Percentiles rank a stretch among this genome's conserved stretches.
Evolutionary conservation across 1,140 invertebrate species (phyloP).

Genomic region (Daktulosphaira vitifoliae): DNA sequence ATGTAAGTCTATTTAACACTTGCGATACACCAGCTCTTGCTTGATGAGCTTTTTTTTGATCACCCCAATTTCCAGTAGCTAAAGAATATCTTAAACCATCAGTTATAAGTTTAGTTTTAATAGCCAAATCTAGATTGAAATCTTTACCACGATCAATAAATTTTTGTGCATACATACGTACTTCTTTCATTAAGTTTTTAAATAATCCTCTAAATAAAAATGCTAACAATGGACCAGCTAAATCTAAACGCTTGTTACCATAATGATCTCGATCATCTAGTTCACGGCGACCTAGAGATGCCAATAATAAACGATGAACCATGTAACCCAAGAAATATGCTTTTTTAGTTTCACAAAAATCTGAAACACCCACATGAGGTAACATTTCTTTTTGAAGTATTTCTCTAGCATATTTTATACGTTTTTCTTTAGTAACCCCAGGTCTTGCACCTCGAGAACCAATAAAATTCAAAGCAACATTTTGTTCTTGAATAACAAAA

Average conservation of each 20-base stretch:
- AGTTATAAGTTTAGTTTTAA: conserved; percentile 96
- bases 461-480: conserved; percentile 96
- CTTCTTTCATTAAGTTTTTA: conserved; percentile 90
- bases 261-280: conserved; percentile 99
- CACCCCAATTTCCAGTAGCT: conserved; percentile 99
- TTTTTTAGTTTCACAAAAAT: conserved; percentile 99
- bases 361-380: conserved; percentile 95
- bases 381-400: conserved; percentile 99
- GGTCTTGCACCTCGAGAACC: conserved; percentile 90
- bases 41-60: conserved; percentile 99
- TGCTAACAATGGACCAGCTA: conserved; percentile 91
- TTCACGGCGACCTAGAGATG: conserved; percentile 88
- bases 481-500: conserved; percentile 98
- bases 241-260: conserved; percentile 94
- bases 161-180: conserved; percentile 95
- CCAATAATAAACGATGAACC: conserved; percentile 64
- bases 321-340: conserved; percentile 85
- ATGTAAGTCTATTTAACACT: conserved; percentile 92
- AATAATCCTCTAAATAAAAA: conserved; percentile 91
- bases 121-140: conserved; percentile 93
- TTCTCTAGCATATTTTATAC: conserved; percentile 98
- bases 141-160: conserved; percentile 98
- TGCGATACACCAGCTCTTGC: conserved; percentile 86
- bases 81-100: conserved; percentile 96
- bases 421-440: conserved; percentile 95